Evolutionary conservation across 2,113 vertebrate genomes (phyloP).

Genomic region (Cephalopterus ornatus): DNA sequence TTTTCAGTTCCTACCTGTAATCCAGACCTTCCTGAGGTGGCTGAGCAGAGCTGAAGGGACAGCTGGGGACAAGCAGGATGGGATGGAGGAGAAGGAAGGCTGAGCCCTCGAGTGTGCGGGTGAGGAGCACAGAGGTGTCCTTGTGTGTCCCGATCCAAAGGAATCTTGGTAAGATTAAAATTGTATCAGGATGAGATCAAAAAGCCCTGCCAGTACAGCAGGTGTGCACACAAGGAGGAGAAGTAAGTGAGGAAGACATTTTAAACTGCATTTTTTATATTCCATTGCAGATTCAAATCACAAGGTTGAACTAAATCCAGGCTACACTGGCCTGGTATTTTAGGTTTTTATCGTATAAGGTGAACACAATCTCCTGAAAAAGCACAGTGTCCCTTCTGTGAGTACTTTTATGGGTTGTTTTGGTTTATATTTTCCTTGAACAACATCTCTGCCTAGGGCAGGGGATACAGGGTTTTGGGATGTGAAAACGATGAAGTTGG

Average conservation of each 20-base stretch:
- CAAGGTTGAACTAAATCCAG: background rate
- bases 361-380: background rate
- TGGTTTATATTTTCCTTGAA: background rate
- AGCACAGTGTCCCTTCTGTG: background rate
- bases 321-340: background rate
- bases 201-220: background rate
- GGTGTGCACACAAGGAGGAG: background rate
- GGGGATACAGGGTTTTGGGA: accelerated
- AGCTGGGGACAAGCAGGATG: background rate
- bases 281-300: background rate
- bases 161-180: background rate
- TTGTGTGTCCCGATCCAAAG: accelerated
- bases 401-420: background rate
- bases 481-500: background rate
- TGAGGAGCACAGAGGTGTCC: background rate
- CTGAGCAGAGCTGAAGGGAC: background rate
- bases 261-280: background rate
- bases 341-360: background rate
- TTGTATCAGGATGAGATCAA: background rate
- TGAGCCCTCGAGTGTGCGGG: background rate
- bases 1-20: background rate
- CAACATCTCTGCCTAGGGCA: background rate
- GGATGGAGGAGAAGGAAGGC: background rate
- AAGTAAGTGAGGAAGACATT: background rate
- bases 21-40: background rate